Evolutionary conservation across 2,113 vertebrate species (phyloP).

Genomic region (Ovibos moschatus): DNA sequence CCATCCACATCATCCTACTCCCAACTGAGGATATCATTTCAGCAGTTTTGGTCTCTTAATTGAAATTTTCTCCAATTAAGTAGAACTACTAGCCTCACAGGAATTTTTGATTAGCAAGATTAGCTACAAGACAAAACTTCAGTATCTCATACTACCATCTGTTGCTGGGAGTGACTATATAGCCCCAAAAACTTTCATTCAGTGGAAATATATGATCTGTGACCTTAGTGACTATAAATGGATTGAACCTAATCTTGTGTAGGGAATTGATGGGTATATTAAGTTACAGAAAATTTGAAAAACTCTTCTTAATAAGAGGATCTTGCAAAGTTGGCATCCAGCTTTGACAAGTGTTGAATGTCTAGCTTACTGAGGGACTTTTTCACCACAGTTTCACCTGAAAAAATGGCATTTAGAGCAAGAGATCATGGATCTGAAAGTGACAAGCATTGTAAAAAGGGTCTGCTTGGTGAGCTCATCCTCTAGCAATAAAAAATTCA

Average conservation of each 20-base stretch:
- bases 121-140: slow-evolving; percentile 88
- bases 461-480: slow-evolving; percentile 96
- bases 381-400: slow-evolving; percentile 88
- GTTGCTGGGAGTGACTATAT: slow-evolving; percentile 93
- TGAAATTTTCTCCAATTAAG: slow-evolving; percentile 81
- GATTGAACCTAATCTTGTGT: slow-evolving; percentile 93
- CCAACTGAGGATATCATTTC: slow-evolving; percentile 80
- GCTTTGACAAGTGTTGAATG: slow-evolving; percentile 92
- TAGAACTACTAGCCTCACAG: slow-evolving; percentile 84
- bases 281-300: slow-evolving; percentile 91
- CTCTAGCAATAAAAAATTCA: slow-evolving; percentile 97
- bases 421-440: slow-evolving; percentile 87
- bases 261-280: slow-evolving; percentile 91
- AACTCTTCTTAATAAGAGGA: slow-evolving; percentile 89
- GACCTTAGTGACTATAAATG: slow-evolving; percentile 95
- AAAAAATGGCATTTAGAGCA: slow-evolving; percentile 89
- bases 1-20: slow-evolving; percentile 79
- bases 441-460: slow-evolving; percentile 96
- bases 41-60: slow-evolving; percentile 89
- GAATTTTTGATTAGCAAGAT: slow-evolving; percentile 89
- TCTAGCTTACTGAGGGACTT: slow-evolving; percentile 89
- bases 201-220: slow-evolving; percentile 94
- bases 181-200: slow-evolving; percentile 85
- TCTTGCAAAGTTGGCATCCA: slow-evolving; percentile 89
- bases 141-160: slow-evolving; percentile 90